Evolutionary conservation across 1,140 invertebrate species (phyloP).

Genomic region (Zophobas morio): DNA sequence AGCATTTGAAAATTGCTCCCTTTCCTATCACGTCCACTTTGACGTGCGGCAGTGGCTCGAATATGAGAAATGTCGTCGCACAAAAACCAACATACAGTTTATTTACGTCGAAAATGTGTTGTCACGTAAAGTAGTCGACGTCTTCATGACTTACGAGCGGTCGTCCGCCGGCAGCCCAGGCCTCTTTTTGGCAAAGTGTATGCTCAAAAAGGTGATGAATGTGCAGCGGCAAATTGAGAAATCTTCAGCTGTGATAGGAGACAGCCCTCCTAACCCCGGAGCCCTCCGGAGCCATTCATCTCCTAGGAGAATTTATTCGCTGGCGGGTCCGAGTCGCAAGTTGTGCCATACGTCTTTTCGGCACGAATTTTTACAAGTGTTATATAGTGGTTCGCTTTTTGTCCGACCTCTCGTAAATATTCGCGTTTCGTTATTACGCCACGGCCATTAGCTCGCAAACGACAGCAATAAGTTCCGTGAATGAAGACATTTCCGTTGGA

Average conservation of each 20-base stretch:
- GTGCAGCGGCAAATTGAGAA: constrained; percentile 61
- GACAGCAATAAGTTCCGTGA: constrained; percentile 38
- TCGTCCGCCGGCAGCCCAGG: constrained; percentile 9
- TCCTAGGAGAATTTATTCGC: constrained; percentile 47
- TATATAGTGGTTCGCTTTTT: constrained; percentile 29
- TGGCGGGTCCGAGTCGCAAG: constrained; percentile 34
- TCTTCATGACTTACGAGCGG: constrained; percentile 14
- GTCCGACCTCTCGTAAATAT: constrained; percentile 38
- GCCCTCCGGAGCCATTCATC: constrained; percentile 59
- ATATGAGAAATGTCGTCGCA: constrained; percentile 22
- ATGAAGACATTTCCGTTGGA: constrained; percentile 41
- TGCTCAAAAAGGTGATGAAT: constrained; percentile 53
- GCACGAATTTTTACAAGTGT: constrained; percentile 44
- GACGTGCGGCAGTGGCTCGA: constrained; percentile 39
- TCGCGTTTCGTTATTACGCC: constrained; percentile 39
- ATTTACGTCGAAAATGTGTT: constrained; percentile 39
- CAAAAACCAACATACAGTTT: constrained; percentile 21
- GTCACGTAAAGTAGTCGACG: constrained; percentile 22
- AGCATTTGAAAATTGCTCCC: no score
- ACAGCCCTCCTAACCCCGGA: constrained; percentile 49
- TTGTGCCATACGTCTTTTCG: constrained; percentile 44
- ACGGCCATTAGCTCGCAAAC: constrained; percentile 39
- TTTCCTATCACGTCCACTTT: no score
- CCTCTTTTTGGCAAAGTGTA: constrained; percentile 27
- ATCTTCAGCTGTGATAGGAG: constrained; percentile 57